phyloP scores from a whole-genome alignment of 2,888 invertebrate species.

The Blastobasis adustella region DNA sequence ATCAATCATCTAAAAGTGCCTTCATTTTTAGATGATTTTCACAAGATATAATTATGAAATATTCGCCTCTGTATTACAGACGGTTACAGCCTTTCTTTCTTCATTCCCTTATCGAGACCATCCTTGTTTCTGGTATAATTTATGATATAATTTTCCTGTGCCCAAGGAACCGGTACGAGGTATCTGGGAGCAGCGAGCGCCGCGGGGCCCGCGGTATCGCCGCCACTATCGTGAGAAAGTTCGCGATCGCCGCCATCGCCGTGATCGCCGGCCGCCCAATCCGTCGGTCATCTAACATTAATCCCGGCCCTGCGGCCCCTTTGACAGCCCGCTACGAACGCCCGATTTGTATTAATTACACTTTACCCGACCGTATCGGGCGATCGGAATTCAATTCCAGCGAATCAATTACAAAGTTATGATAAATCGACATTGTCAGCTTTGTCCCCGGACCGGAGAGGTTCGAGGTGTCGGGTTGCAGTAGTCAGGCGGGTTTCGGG shows the following conservation, averaged over 20 bases:
- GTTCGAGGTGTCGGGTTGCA: conserved; percentile 26
- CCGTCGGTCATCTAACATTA: conserved; percentile 45
- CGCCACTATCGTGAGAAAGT: conserved; percentile 56
- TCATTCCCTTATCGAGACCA: background rate
- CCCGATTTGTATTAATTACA: conserved; percentile 61
- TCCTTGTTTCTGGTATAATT: background rate
- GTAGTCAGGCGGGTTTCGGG: conserved; percentile 26
- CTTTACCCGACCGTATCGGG: conserved; percentile 38
- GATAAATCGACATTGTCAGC: conserved; percentile 20
- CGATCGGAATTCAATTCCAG: conserved; percentile 17
- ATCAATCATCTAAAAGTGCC: conserved; percentile 3
- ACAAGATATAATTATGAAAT: background rate
- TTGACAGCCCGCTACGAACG: conserved; percentile 49
- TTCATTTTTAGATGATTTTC: background rate
- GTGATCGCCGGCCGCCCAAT: conserved; percentile 40
- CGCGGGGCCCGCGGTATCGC: conserved; percentile 26
- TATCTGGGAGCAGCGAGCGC: conserved; percentile 8
- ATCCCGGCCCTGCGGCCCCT: conserved; percentile 50
- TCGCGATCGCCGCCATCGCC: conserved; percentile 25
- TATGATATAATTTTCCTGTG: background rate
- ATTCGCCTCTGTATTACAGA: too few species aligned
- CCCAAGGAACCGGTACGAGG: background rate
- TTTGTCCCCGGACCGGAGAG: conserved; percentile 11
- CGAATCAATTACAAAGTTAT: conserved; percentile 14
- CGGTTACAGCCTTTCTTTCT: background rate